Evolutionary conservation across 2,113 vertebrate genomes (phyloP).

Genomic region (Lipophrys pholis): DNA sequence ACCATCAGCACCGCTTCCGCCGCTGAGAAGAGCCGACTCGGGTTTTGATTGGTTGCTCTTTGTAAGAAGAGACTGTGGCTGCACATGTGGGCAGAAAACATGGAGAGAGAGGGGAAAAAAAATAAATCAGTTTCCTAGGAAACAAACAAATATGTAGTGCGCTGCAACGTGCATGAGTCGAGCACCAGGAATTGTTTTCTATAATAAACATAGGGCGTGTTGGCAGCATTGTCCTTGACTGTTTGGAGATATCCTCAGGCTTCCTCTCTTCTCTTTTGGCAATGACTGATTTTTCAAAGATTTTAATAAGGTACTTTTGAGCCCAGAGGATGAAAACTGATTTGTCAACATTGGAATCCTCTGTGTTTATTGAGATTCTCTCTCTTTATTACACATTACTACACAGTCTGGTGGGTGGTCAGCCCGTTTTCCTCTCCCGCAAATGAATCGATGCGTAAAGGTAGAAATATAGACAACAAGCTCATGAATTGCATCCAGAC

Average conservation of each 20-base stretch:
- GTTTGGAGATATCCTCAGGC: neutral
- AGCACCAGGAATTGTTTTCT: constrained; percentile 5
- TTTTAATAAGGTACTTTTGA: neutral
- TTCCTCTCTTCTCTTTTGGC: neutral
- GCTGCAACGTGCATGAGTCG: constrained; percentile 24
- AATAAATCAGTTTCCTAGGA: constrained; percentile 72
- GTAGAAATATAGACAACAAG: no score
- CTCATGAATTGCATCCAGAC: no score
- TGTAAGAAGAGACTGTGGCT: neutral
- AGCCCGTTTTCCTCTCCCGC: no score
- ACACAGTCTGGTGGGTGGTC: no score
- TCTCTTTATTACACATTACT: no score
- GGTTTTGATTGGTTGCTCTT: no score
- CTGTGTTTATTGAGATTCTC: no score
- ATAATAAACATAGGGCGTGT: neutral
- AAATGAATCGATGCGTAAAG: no score
- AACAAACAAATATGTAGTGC: constrained; percentile 63
- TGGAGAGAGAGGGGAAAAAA: neutral
- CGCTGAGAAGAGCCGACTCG: no score
- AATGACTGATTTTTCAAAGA: neutral
- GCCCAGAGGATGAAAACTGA: neutral
- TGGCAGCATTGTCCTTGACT: neutral
- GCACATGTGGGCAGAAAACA: constrained; percentile 54
- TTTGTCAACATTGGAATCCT: neutral
- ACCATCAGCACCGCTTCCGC: no score